Conservation (phyloP, 2,888 invertebrate genomes). For the Torymus tubicola region DNA sequence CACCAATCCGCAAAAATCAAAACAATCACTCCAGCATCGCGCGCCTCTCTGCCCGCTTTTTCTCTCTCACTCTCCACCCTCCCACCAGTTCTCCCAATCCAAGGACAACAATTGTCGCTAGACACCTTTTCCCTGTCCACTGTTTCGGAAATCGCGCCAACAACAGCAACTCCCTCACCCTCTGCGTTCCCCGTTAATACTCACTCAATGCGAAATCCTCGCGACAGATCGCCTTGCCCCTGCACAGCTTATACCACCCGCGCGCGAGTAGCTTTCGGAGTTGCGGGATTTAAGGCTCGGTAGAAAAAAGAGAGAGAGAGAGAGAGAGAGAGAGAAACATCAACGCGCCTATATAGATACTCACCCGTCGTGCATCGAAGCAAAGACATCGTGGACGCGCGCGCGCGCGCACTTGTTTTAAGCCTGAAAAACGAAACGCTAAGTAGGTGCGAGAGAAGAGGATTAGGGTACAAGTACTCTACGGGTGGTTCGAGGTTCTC, state of each 20-base stretch:
- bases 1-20: no score
- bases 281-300: constrained; percentile 24
- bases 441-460: constrained; percentile 18
- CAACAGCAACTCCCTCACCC: no score
- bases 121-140: no score
- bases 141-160: no score
- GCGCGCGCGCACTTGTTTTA: not conserved
- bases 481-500: constrained; percentile 65
- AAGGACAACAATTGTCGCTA: no score
- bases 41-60: no score
- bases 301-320: not conserved
- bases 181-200: no score
- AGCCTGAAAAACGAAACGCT: constrained; percentile 31
- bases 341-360: constrained; percentile 13
- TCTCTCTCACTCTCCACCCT: no score
- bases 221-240: not conserved
- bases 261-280: constrained; percentile 27
- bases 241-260: not conserved
- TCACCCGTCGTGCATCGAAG: not conserved
- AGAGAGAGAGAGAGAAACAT: not conserved
- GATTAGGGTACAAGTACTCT: constrained; percentile 9
- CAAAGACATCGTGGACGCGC: not conserved
- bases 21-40: no score
- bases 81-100: no score
- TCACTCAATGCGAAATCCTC: constrained; percentile 34